Conservation (phyloP, 2,797 vertebrate genomes). For the Premnoplex brunnescens region DNA sequence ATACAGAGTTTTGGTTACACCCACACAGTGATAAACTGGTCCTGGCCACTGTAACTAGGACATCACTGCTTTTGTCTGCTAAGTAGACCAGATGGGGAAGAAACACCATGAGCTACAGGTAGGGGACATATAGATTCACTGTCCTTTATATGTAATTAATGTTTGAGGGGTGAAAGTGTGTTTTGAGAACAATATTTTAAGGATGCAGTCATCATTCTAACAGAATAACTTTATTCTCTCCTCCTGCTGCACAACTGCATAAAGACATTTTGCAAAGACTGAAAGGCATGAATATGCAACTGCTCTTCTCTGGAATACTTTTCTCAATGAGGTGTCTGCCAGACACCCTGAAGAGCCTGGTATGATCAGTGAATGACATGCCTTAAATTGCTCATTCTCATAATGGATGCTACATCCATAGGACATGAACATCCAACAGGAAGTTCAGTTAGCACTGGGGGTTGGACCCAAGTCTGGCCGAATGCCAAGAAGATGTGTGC, state of each 20-base stretch:
- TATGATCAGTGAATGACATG: background rate
- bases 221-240: background rate
- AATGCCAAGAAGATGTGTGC: background rate
- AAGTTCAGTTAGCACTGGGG: background rate
- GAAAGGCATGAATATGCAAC: background rate
- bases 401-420: background rate
- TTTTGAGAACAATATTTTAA: background rate
- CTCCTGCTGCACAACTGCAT: background rate
- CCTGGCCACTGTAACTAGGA: too few species aligned
- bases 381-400: background rate
- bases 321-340: background rate
- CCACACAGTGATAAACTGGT: too few species aligned
- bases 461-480: background rate
- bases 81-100: background rate
- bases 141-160: background rate
- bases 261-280: background rate
- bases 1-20: too few species aligned
- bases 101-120: background rate
- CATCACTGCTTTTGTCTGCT: background rate
- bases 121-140: rapidly evolving
- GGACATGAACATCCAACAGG: background rate
- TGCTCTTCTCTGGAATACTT: background rate
- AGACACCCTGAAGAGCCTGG: background rate
- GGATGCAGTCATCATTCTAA: background rate
- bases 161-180: background rate